Percentiles rank a stretch among this genome's conserved stretches.
Conservation (phyloP, 2,113 vertebrate genomes). For the Progne subis region DNA sequence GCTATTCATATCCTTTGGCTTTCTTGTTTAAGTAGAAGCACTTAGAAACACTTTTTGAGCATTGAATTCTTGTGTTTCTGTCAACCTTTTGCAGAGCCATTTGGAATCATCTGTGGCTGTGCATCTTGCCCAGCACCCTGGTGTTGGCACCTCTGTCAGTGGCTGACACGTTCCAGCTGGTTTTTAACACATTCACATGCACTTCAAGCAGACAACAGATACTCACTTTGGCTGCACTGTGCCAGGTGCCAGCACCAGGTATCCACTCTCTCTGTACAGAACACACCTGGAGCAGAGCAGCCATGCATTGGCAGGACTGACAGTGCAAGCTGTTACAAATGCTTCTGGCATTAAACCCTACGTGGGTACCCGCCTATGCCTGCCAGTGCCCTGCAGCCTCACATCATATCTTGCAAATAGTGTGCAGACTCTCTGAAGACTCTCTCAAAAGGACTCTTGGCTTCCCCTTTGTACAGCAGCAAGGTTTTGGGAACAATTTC, state of each 20-base stretch:
- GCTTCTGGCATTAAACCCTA: conserved; percentile 27
- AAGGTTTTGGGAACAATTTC: background rate
- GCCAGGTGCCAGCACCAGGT: conserved; percentile 18
- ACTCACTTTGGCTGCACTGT: background rate
- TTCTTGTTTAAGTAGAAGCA: background rate
- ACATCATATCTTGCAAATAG: conserved; percentile 18
- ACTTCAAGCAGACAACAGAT: background rate
- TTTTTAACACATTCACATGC: background rate
- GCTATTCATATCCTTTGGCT: background rate
- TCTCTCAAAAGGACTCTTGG: conserved; percentile 15
- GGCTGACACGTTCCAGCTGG: background rate
- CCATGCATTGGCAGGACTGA: background rate
- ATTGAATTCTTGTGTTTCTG: background rate
- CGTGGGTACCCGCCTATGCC: background rate
- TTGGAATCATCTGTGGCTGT: background rate
- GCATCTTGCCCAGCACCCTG: background rate
- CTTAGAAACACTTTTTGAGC: background rate
- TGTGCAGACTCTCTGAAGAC: background rate
- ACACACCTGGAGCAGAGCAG: conserved; percentile 25
- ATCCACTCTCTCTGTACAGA: background rate
- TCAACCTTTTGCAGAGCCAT: background rate
- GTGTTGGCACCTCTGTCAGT: background rate
- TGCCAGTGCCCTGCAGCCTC: conserved; percentile 57
- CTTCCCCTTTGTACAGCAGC: background rate
- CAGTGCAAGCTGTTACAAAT: conserved; percentile 52